Evolutionary conservation across 2,113 vertebrate genomes (phyloP), one percentile per base, ranked within the genome.

Genomic region (Nothoprocta perdicaria): DNA sequence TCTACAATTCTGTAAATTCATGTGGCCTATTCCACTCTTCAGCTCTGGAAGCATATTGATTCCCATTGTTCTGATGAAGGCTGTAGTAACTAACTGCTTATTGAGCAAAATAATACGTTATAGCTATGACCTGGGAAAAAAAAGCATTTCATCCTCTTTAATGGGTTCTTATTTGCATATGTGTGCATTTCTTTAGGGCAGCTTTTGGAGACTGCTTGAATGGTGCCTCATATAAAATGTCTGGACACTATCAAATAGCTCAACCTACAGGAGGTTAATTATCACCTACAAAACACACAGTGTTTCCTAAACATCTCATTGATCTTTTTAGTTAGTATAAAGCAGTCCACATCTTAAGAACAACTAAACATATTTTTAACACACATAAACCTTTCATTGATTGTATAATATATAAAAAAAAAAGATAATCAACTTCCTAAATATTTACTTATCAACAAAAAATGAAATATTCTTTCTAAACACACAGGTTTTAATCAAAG

Each of bases 391-490:
- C 50, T 81, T 86, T 92, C 18, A 38, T 75, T 75, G 88, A 16
- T 31, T 68, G 10, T 53, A 29, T 0, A 0, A n/a, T 14, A 17
- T 3, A 87, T 38, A 62, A 5, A 22, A 4, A 5, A 22, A 4
- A 16, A 53, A 1, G 67, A 38, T 14, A 88, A 55, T 1, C 10
- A 67, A 0, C 14, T 90, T 84, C 27, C 40, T 57, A 67, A 50
- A 60, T 90, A 21, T 67, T 77, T 86, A 4, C 8, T 63, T 58
- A 38, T 38, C 4, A 14, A 41, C 18, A 61, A 57, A 84, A 29
- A 57, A 21, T 2, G 9, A 5, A 2, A 4, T 35, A 24, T 46
- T 65, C 21, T 87, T 61, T 78, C 57, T 63, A 68, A 86, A 63
- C 9, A 41, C 5, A 74, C 14, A 38, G 35, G 7, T 67, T 88